phyloP scores from a whole-genome alignment of 2,888 invertebrate genomes.

The Drosophila emarginata region DNA sequence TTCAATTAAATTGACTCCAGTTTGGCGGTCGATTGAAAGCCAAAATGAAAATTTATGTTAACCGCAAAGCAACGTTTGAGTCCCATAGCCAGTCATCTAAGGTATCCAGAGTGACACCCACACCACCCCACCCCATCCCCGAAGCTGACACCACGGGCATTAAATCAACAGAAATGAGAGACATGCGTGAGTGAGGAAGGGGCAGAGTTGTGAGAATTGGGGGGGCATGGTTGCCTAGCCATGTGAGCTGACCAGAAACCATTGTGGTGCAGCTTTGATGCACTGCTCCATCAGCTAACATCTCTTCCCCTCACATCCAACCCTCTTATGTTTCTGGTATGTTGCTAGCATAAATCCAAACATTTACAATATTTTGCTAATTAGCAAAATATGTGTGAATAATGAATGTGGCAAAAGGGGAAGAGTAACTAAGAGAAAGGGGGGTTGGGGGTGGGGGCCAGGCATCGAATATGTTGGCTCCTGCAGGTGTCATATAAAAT shows the following conservation, averaged over 20 bases:
- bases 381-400: slow-evolving; percentile 77
- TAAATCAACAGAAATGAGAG: slow-evolving; percentile 66
- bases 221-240: slow-evolving; percentile 14
- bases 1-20: slow-evolving; percentile 46
- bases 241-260: slow-evolving; percentile 55
- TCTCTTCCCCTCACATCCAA: neutral
- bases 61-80: slow-evolving; percentile 44
- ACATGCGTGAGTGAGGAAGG: slow-evolving; percentile 16
- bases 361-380: slow-evolving; percentile 73
- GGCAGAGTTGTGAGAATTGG: neutral
- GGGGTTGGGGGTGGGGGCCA: neutral
- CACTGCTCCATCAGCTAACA: slow-evolving; percentile 38
- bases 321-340: slow-evolving; percentile 11
- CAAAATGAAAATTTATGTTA: slow-evolving; percentile 61
- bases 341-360: slow-evolving; percentile 56
- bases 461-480: slow-evolving; percentile 18
- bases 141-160: slow-evolving; percentile 50
- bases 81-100: slow-evolving; percentile 4
- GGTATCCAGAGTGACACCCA: slow-evolving; percentile 13
- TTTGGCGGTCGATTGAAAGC: slow-evolving; percentile 67
- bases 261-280: slow-evolving; percentile 49
- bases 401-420: slow-evolving; percentile 55
- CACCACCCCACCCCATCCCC: slow-evolving; percentile 10
- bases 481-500: slow-evolving; percentile 68
- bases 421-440: neutral